These are phyloP conservation scores for Scaptomyza caliginosa DNA, from an alignment of 2,888 invertebrate species.

Conservation along the genomic window DNA sequence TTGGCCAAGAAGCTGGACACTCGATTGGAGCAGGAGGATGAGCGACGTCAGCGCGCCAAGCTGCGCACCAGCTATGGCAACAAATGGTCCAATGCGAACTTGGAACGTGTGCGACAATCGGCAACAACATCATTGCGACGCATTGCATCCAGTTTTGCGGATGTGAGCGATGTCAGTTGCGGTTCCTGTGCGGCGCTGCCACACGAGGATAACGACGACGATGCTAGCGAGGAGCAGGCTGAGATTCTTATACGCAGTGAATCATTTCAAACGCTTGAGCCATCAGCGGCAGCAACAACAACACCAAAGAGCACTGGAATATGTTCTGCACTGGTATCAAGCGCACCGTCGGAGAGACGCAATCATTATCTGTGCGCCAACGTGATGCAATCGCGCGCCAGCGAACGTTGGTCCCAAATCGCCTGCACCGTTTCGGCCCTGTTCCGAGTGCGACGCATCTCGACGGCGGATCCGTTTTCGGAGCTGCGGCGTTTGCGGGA, in stretches of 20 bases:
- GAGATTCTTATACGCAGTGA: slow-evolving; percentile 61
- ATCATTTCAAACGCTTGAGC: slow-evolving; percentile 26
- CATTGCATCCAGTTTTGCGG: slow-evolving; percentile 65
- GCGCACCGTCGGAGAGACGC: background rate
- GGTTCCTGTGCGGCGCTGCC: slow-evolving; percentile 48
- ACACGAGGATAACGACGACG: slow-evolving; percentile 58
- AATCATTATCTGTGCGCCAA: slow-evolving; percentile 2
- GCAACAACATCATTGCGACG: slow-evolving; percentile 43
- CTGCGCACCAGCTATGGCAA: slow-evolving; percentile 61
- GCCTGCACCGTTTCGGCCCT: slow-evolving; percentile 57
- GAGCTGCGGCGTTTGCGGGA: slow-evolving; percentile 54
- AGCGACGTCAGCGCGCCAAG: slow-evolving; percentile 58
- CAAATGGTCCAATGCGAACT: slow-evolving; percentile 50
- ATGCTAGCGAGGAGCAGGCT: slow-evolving; percentile 50
- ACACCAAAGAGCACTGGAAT: background rate
- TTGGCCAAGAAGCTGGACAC: slow-evolving; percentile 26
- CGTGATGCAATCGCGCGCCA: slow-evolving; percentile 43
- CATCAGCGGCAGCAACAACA: background rate
- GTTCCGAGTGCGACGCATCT: slow-evolving; percentile 60
- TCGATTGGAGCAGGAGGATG: slow-evolving; percentile 22
- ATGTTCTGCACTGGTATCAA: background rate
- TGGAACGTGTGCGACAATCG: slow-evolving; percentile 28
- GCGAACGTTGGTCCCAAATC: slow-evolving; percentile 61
- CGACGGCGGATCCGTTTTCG: slow-evolving; percentile 41
- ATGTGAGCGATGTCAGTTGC: slow-evolving; percentile 43